Conservation (phyloP, 2,888 invertebrate genomes). For the Philereme vetulata region DNA sequence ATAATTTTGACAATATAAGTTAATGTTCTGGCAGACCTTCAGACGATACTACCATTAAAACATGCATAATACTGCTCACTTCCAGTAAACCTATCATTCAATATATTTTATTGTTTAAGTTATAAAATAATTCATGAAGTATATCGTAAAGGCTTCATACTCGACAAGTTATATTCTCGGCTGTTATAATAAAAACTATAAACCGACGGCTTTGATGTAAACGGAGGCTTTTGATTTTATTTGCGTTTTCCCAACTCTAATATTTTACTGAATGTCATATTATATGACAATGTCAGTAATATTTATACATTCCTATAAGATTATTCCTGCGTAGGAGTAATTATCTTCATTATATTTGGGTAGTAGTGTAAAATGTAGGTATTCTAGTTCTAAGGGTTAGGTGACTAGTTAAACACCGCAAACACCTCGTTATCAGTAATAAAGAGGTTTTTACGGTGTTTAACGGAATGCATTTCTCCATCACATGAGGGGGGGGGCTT, state of each 20-base stretch:
- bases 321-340: no score
- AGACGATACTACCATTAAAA: conserved; percentile 5
- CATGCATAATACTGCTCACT: conserved; percentile 9
- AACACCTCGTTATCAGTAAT: no score
- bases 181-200: conserved; percentile 28
- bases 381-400: background rate
- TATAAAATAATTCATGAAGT: conserved; percentile 20
- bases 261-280: no score
- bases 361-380: background rate
- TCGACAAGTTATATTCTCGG: conserved; percentile 33
- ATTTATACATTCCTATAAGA: no score
- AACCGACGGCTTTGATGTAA: conserved; percentile 23
- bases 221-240: conserved; percentile 6
- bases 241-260: no score
- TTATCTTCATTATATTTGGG: background rate
- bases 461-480: no score
- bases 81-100: conserved; percentile 13
- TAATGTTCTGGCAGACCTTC: background rate
- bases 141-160: conserved; percentile 30
- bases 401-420: background rate
- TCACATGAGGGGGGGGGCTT: no score
- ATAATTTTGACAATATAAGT: no score
- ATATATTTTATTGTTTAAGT: conserved; percentile 24
- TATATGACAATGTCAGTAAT: no score
- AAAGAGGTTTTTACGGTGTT: no score